Evolutionary conservation across 2,888 invertebrate species (phyloP).

Genomic region (Cosmia pyralina): DNA sequence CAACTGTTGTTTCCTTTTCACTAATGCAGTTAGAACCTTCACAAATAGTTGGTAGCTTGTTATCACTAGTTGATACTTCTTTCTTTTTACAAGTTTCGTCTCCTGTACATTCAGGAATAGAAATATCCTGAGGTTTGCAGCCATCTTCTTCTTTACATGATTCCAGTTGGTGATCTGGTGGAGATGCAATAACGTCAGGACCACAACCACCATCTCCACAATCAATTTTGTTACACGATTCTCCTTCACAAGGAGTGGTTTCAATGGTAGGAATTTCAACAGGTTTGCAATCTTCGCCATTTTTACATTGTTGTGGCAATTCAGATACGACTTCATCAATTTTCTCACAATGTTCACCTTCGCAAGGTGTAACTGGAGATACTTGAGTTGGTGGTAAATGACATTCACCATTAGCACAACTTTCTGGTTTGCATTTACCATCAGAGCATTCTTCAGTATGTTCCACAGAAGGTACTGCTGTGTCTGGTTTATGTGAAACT

Average conservation of each 20-base stretch:
- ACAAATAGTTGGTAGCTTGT: slow-evolving; percentile 69
- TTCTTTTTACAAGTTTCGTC: slow-evolving; percentile 76
- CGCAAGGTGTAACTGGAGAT: slow-evolving; percentile 65
- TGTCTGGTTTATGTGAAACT: slow-evolving; percentile 48
- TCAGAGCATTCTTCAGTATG: slow-evolving; percentile 60
- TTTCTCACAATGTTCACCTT: slow-evolving; percentile 67
- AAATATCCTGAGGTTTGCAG: slow-evolving; percentile 61
- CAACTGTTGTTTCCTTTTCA: slow-evolving; percentile 23
- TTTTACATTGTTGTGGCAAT: slow-evolving; percentile 52
- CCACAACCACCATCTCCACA: slow-evolving; percentile 45
- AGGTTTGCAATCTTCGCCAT: slow-evolving; percentile 58
- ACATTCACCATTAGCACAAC: slow-evolving; percentile 70
- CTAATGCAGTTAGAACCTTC: slow-evolving; percentile 68
- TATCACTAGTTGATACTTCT: slow-evolving; percentile 65
- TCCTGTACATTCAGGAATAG: slow-evolving; percentile 71
- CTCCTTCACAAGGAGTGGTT: slow-evolving; percentile 50
- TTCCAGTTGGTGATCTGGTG: slow-evolving; percentile 46
- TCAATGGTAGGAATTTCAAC: slow-evolving; percentile 41
- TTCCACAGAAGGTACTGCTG: slow-evolving; percentile 44
- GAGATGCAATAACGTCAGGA: slow-evolving; percentile 50
- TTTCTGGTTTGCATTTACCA: slow-evolving; percentile 58
- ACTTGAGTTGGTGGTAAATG: slow-evolving; percentile 49
- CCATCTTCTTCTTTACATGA: slow-evolving; percentile 67
- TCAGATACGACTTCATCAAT: slow-evolving; percentile 27
- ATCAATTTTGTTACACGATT: slow-evolving; percentile 53